phyloP scores from a whole-genome alignment of 2,888 invertebrate genomes.

The Charanyca ferruginea region DNA sequence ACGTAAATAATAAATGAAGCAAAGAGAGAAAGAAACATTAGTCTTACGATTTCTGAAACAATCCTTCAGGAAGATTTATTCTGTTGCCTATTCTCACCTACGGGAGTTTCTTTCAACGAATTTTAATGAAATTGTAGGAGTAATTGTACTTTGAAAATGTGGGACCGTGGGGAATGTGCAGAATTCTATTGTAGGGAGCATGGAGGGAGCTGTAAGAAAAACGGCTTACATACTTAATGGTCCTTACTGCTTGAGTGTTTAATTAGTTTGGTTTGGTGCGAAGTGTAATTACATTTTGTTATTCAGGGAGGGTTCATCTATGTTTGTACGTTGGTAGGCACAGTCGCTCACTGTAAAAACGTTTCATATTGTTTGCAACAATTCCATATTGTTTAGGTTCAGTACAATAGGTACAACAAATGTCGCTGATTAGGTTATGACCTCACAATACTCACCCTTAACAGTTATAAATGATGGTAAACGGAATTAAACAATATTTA shows the following conservation, averaged over 20 bases:
- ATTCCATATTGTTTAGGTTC: no score
- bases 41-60: conserved; percentile 30
- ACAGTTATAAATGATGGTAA: no score
- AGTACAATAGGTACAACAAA: no score
- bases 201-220: conserved; percentile 30
- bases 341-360: background rate
- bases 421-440: no score
- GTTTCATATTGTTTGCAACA: no score
- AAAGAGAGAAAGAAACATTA: conserved; percentile 33
- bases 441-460: no score
- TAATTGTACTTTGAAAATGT: conserved; percentile 20
- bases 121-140: conserved; percentile 55
- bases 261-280: conserved; percentile 15
- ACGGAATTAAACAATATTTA: no score
- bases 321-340: background rate
- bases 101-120: conserved; percentile 30
- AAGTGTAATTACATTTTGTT: conserved; percentile 1
- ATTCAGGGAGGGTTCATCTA: background rate
- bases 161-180: conserved; percentile 16
- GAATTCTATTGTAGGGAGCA: conserved; percentile 22
- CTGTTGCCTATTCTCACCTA: conserved; percentile 26
- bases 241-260: background rate
- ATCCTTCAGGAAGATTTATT: conserved; percentile 55
- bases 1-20: conserved; percentile 53
- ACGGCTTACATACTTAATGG: conserved; percentile 38